Evolutionary conservation across 2,888 invertebrate genomes (phyloP).

Genomic region (Eucera pruinosa): DNA sequence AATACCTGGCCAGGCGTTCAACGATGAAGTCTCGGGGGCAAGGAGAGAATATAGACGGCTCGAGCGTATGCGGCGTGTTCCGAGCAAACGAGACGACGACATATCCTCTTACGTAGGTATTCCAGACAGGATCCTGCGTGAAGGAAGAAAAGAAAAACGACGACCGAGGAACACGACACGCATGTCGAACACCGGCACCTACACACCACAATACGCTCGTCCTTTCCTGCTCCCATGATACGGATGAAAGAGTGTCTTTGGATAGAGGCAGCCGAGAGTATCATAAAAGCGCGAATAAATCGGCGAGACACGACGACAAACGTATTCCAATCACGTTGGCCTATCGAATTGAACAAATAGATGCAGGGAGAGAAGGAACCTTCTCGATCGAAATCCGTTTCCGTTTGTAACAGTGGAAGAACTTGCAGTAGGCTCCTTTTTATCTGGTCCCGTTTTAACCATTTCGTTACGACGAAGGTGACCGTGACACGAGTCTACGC

Average conservation of each 20-base stretch:
- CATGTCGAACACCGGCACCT: conserved; percentile 56
- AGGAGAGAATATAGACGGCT: conserved; percentile 29
- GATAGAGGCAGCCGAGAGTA: neutral
- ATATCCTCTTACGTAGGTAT: conserved; percentile 76
- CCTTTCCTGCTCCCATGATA: conserved; percentile 35
- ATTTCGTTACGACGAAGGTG: too few relatives aligned
- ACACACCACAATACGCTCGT: conserved; percentile 47
- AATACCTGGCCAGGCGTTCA: conserved; percentile 6
- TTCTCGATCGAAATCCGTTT: neutral
- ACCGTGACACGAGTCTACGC: too few relatives aligned
- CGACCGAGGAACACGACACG: conserved; percentile 57
- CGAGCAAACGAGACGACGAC: conserved; percentile 71
- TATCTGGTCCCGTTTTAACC: too few relatives aligned
- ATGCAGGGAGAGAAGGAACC: neutral
- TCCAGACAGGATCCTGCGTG: conserved; percentile 69
- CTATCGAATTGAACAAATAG: conserved; percentile 11
- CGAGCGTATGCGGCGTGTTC: conserved; percentile 55
- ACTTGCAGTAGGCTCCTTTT: too few relatives aligned
- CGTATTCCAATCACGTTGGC: conserved; percentile 30
- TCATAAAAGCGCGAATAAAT: conserved; percentile 37
- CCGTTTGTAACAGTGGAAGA: neutral
- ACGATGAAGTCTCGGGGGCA: conserved; percentile 18
- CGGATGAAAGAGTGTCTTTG: conserved; percentile 39
- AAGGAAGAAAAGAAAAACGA: conserved; percentile 26
- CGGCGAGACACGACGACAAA: conserved; percentile 1